phyloP scores from a whole-genome alignment of 2,797 vertebrate species.

The Phyllotis vaccarum region DNA sequence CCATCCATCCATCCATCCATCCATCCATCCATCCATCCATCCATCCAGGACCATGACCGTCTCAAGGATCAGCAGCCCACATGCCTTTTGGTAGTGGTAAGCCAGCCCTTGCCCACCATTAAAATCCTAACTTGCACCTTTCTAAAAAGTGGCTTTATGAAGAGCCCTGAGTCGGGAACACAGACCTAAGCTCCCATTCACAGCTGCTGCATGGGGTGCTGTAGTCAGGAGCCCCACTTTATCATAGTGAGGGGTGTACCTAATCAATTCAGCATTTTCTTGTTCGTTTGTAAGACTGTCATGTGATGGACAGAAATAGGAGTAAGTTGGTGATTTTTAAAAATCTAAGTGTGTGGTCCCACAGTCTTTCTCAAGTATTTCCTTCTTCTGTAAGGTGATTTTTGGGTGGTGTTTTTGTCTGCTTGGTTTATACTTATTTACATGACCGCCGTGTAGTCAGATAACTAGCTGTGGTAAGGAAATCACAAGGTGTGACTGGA shows the following conservation, averaged over 20 bases:
- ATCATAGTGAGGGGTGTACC: neutral
- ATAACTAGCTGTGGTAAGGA: slow-evolving; percentile 20
- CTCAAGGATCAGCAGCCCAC: neutral
- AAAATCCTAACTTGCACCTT: neutral
- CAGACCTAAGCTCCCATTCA: neutral
- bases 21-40: too few species aligned
- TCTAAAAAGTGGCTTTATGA: neutral
- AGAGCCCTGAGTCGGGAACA: neutral
- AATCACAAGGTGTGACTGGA: neutral
- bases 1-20: too few species aligned
- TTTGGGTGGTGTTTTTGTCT: slow-evolving; percentile 21
- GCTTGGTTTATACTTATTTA: neutral
- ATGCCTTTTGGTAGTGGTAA: neutral
- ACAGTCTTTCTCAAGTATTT: slow-evolving; percentile 5
- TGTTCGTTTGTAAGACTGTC: neutral
- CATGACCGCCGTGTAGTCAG: neutral
- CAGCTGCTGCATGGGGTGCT: neutral
- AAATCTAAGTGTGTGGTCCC: neutral
- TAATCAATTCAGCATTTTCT: neutral
- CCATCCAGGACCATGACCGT: neutral
- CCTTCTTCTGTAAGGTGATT: neutral
- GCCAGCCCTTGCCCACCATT: neutral
- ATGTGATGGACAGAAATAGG: slow-evolving; percentile 19
- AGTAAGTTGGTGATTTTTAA: neutral
- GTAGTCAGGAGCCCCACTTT: neutral